Evolutionary conservation across 2,113 vertebrate species (phyloP).

Genomic region (Limanda limanda): DNA sequence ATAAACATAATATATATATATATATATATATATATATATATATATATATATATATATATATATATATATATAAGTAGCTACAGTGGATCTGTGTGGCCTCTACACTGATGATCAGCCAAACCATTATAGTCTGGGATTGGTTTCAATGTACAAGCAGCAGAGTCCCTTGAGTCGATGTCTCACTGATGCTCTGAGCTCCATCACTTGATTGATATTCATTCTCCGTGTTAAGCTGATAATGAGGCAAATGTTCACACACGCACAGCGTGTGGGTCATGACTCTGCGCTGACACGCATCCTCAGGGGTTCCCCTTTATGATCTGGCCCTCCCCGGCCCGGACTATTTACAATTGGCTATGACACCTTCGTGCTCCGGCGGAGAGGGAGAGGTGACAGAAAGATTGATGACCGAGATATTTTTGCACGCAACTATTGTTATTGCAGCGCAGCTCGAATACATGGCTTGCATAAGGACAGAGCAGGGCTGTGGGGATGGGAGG

Average conservation of each 20-base stretch:
- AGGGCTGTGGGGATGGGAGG: slow-evolving; percentile 17
- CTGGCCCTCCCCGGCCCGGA: slow-evolving; percentile 41
- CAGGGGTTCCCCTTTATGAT: slow-evolving; percentile 33
- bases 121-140: too few relatives aligned
- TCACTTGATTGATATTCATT: neutral
- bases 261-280: slow-evolving; percentile 41
- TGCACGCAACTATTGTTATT: slow-evolving; percentile 85
- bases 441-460: slow-evolving; percentile 41
- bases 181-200: neutral
- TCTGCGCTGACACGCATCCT: slow-evolving; percentile 41
- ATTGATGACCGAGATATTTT: slow-evolving; percentile 82
- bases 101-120: too few relatives aligned
- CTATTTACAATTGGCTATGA: slow-evolving; percentile 55
- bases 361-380: slow-evolving; percentile 72
- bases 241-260: slow-evolving; percentile 15
- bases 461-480: slow-evolving; percentile 52
- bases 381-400: slow-evolving; percentile 80
- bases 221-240: neutral
- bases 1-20: too few relatives aligned
- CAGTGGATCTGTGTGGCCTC: too few relatives aligned
- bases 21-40: too few relatives aligned
- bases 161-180: neutral
- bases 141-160: neutral
- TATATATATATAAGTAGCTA: too few relatives aligned
- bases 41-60: too few relatives aligned